Conservation (phyloP, 2,888 invertebrate species). For the Drosophila greeni region DNA sequence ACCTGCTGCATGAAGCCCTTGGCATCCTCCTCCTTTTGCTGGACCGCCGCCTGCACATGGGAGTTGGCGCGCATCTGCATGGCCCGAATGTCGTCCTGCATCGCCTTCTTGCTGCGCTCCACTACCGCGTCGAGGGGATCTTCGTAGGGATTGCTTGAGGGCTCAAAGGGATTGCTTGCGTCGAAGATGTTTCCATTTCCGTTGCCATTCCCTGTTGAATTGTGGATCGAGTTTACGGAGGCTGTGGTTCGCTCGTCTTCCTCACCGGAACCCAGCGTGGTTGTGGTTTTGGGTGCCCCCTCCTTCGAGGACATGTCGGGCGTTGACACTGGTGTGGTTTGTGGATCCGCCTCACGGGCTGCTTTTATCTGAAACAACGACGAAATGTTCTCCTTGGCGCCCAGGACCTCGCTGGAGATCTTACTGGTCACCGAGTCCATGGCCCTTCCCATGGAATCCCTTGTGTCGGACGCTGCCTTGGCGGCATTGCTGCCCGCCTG, state of each 20-base stretch:
- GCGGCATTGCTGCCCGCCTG: constrained; percentile 66
- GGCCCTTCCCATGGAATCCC: constrained; percentile 61
- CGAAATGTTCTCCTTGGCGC: constrained; percentile 70
- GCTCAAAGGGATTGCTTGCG: constrained; percentile 40
- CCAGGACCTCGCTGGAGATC: constrained; percentile 67
- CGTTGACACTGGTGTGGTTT: constrained; percentile 46
- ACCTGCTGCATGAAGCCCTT: constrained; percentile 74
- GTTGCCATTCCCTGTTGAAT: constrained; percentile 66
- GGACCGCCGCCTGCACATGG: constrained; percentile 21
- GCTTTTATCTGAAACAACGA: constrained; percentile 72
- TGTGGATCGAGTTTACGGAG: constrained; percentile 76
- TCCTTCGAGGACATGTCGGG: constrained; percentile 41
- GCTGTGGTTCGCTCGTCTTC: constrained; percentile 78
- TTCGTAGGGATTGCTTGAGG: constrained; percentile 29
- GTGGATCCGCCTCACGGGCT: constrained; percentile 50
- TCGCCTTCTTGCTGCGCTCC: constrained; percentile 64
- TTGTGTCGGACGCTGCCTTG: constrained; percentile 60
- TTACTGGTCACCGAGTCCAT: constrained; percentile 66
- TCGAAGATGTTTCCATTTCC: constrained; percentile 53
- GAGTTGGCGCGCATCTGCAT: constrained; percentile 46
- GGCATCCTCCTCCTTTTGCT: constrained; percentile 48
- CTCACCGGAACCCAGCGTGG: constrained; percentile 53
- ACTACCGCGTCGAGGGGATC: constrained; percentile 69
- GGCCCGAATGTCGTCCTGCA: constrained; percentile 69
- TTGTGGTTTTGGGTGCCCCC: constrained; percentile 47